Evolutionary conservation across 1,140 invertebrate genomes (phyloP), one percentile per base, ranked within the genome.

Genomic region (Berghia stephanieae): DNA sequence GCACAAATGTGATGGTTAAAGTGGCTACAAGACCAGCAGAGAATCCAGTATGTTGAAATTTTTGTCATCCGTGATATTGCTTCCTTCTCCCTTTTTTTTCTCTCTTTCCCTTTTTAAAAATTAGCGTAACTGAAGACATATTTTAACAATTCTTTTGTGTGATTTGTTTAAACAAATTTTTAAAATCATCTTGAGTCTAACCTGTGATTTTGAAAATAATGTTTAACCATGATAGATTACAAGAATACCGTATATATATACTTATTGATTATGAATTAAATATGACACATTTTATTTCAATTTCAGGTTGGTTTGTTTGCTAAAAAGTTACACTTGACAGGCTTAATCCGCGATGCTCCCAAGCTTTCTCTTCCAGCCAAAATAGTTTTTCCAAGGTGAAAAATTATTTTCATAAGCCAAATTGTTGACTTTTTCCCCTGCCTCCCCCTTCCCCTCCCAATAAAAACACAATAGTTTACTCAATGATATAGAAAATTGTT

Each of bases 1-100:
- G 96, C 90, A 96, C 97, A 85, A 99, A 99, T 88, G 96, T 99
- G 73, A 99, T 99, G 97, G 96, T 99, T 75, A 98, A 98, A 92
- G 94, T 95, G 69, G 94, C 95, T 49, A 96, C 94, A 43, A 90
- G 96, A 87, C 95, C 96, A 63, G 97, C 97, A 44, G 96, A 99
- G 85, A 99, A 99, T 91, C 97, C 97, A 21, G 96, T 98, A 85
- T 83, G 88, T 84, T 60, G 34, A 27, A 44, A 24, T 6, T n/a
- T 63, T 6, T 44, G 34, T 55, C n/a, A n/a, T n/a, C n/a, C n/a
- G n/a, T n/a, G n/a, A n/a, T 67, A 36, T 42, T 31, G 5, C 24
- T 46, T 16, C 8, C 5, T 66, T 63, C 13, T 27, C 27, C 27
- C 10, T 10, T 49, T 13, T 49, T n/a, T n/a, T 13, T 49, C 46